Evolutionary conservation across 1,140 invertebrate genomes (phyloP), one percentile per base, ranked within the genome.

Genomic region (Drosophila sproati): DNA sequence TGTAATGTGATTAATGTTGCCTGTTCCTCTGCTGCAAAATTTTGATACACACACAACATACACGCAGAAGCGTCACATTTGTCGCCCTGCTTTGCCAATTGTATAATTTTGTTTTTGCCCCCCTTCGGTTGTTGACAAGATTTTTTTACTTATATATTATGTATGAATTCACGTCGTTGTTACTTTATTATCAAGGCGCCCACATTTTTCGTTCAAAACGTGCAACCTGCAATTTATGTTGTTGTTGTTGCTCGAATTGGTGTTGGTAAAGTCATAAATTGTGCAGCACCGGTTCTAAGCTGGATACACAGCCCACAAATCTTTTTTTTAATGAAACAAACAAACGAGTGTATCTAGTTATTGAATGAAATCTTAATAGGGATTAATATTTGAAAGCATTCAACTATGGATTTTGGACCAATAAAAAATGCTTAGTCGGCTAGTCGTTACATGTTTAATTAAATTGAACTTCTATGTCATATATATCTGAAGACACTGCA

Each of bases 121-220:
- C 57, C 34, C 47, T 52, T 52, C 31, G 45, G 51, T 69, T 73
- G 63, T 69, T 73, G 71, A 69, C 64, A 73, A 20, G 20, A 20
- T 20, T 20, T 20, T 20, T 20, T 20, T 20, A 20, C 20, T 20
- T 48, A 47, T 54, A 56, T 41, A 37, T 68, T 31, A 12, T 43
- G 37, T 59, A 10, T 56, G 52, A 37, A 10, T 51, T 50, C 5
- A n/a, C 31, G 43, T 73, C 63, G 71, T 52, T 73, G 61, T 61
- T 54, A 51, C 55, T 72, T 66, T 80, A 68, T 86, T 87, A 87
- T 87, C 83, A 88, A 63, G 54, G 59, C 51, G 73, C 57, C 35
- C 73, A 75, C 73, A 75, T 75, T 70, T 71, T 75, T 77, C 31
- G 71, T 88, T 63, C 64, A 87, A 87, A 87, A 87, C 82, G 82